Evolutionary conservation across 2,113 vertebrate species (phyloP).

Genomic region (Sphaerodactylus townsendi): DNA sequence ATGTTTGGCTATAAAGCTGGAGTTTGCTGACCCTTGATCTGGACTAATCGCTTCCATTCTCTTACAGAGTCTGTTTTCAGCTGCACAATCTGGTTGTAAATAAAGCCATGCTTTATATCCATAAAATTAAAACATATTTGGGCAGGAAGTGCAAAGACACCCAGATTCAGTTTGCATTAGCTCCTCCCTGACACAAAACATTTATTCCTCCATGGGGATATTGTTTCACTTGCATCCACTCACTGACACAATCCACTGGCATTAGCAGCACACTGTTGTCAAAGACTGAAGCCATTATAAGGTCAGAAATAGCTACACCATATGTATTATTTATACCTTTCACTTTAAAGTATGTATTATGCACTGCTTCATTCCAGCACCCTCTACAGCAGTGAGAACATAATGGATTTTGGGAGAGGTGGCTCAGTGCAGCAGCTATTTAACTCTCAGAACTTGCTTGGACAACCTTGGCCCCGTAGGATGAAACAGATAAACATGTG

Average conservation of each 20-base stretch:
- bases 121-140: not conserved
- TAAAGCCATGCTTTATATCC: not conserved
- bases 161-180: not conserved
- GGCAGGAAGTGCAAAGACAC: not conserved
- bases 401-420: slow-evolving; percentile 1
- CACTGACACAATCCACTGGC: slow-evolving; percentile 20
- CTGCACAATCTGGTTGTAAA: not conserved
- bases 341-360: slow-evolving; percentile 23
- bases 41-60: slow-evolving; percentile 4
- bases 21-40: not conserved
- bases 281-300: slow-evolving; percentile 19
- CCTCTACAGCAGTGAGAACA: slow-evolving; percentile 6
- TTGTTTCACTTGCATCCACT: slow-evolving; percentile 9
- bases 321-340: slow-evolving; percentile 27
- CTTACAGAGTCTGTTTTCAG: not conserved
- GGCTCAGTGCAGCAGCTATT: slow-evolving; percentile 2
- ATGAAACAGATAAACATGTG: not conserved
- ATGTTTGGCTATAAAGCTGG: too few species aligned
- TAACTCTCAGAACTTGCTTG: not conserved
- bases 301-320: slow-evolving; percentile 28
- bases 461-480: not conserved
- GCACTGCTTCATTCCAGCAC: not conserved
- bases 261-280: rapidly evolving
- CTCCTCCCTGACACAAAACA: slow-evolving; percentile 3
- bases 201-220: not conserved